A percentile compares a stretch with the other conserved stretches of the same genome.
phyloP scores from a whole-genome alignment of 2,888 invertebrate genomes.

The Lasioglossum pauxillum region DNA sequence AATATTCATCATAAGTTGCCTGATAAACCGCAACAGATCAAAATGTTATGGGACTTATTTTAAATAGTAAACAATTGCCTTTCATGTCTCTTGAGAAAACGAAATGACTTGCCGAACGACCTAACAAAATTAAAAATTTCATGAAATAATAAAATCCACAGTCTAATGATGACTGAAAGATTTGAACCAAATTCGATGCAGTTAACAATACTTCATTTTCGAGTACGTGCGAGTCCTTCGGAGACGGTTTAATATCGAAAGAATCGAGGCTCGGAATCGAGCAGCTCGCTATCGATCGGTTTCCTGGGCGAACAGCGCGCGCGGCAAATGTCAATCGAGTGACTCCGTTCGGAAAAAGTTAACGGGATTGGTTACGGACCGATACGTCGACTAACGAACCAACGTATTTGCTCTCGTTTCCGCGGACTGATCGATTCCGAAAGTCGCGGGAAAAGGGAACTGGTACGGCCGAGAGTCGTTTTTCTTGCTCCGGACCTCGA shows the following conservation, averaged over 20 bases:
- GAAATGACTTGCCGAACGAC: too few species aligned
- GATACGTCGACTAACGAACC: constrained; percentile 64
- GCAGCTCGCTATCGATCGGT: constrained; percentile 23
- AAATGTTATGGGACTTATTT: too few species aligned
- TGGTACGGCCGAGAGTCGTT: background rate
- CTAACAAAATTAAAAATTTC: too few species aligned
- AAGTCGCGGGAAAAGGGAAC: constrained; percentile 10
- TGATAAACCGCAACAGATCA: too few species aligned
- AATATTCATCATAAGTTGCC: too few species aligned
- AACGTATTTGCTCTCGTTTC: constrained; percentile 60
- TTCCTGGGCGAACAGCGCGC: background rate
- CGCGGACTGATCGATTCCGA: constrained; percentile 26
- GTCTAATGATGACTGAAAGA: background rate
- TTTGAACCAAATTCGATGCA: background rate
- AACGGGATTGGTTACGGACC: constrained; percentile 64
- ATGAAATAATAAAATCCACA: background rate
- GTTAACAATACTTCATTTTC: background rate
- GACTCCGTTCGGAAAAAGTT: constrained; percentile 35
- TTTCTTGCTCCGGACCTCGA: background rate
- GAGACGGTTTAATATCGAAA: background rate
- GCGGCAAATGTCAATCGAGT: constrained; percentile 21
- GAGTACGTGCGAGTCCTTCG: background rate
- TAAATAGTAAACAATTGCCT: too few species aligned
- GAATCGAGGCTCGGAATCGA: background rate
- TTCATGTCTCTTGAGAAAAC: too few species aligned